Conservation (phyloP, 2,888 invertebrate genomes). For the Dasysyrphus tricinctus region DNA sequence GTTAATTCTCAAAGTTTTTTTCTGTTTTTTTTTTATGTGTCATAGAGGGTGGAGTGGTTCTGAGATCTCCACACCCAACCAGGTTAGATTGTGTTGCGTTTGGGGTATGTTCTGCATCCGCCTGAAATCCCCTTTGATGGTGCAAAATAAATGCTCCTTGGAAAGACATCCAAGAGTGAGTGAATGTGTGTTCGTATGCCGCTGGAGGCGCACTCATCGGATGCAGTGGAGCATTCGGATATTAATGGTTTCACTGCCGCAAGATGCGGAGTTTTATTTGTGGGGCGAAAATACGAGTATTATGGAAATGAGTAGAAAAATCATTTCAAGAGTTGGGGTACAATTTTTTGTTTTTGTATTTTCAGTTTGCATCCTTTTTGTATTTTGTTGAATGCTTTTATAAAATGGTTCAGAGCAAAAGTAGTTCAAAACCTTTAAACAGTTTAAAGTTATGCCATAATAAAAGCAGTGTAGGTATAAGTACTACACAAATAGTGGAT, state of each 20-base stretch:
- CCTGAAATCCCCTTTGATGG: constrained; percentile 62
- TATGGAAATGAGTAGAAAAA: constrained; percentile 48
- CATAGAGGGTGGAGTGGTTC: constrained; percentile 16
- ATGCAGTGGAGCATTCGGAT: constrained; percentile 60
- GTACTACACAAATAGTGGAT: not conserved
- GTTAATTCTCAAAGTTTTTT: constrained; percentile 17
- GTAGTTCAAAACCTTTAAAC: constrained; percentile 43
- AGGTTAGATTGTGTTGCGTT: constrained; percentile 51
- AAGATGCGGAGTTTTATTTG: constrained; percentile 47
- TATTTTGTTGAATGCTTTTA: not conserved
- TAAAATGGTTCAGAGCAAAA: constrained; percentile 3
- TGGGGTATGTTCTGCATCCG: constrained; percentile 37
- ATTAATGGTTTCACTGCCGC: constrained; percentile 62
- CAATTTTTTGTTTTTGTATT: not conserved
- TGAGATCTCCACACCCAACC: not conserved
- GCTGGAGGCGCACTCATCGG: constrained; percentile 58
- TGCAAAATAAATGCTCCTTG: constrained; percentile 56
- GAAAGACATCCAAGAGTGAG: constrained; percentile 27
- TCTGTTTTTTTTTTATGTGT: constrained; percentile 43
- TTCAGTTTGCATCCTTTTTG: not conserved
- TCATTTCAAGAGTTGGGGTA: constrained; percentile 10
- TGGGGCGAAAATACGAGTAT: constrained; percentile 10
- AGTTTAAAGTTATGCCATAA: constrained; percentile 24
- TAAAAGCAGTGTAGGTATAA: not conserved
- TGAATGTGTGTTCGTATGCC: constrained; percentile 23